Conservation (phyloP, 2,888 invertebrate species). For the Doris montereyensis region DNA sequence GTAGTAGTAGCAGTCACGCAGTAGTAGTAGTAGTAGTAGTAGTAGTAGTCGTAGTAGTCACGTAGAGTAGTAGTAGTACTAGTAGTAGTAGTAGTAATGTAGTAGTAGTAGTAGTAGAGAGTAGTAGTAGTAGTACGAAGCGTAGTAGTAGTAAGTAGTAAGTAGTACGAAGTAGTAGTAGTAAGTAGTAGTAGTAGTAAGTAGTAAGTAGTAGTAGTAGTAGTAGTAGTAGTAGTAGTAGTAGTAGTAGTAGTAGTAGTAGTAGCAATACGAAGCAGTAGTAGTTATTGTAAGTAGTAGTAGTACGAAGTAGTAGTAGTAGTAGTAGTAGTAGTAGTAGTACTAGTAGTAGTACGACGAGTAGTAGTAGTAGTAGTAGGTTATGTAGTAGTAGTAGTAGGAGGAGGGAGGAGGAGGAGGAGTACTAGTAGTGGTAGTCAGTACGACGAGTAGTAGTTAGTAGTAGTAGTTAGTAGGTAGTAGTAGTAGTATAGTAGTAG, state of each 20-base stretch:
- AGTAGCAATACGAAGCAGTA: not conserved
- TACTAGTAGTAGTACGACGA: not conserved
- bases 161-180: slow-evolving; percentile 1
- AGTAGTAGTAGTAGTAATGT: not conserved
- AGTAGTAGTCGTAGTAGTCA: not conserved
- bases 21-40: not conserved
- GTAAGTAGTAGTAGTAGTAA: not conserved
- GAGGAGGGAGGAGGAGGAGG: not conserved
- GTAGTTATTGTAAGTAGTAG: not conserved
- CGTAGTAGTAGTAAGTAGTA: not conserved
- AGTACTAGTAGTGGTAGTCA: not conserved
- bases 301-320: slow-evolving; percentile 12
- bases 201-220: not conserved
- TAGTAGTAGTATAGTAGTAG: no score
- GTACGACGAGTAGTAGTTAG: not conserved
- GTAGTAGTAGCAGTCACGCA: slow-evolving; percentile 3
- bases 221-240: slow-evolving; percentile 20
- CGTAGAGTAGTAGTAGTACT: not conserved
- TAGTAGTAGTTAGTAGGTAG: no score
- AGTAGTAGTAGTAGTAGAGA: not conserved
- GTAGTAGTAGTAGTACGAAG: not conserved
- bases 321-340: slow-evolving; percentile 20
- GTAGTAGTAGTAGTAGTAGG: slow-evolving; percentile 10
- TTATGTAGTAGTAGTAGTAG: not conserved
- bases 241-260: slow-evolving; percentile 20